Base-by-base conservation (phyloP, 2,797 vertebrate genomes). In the Phoeniculus purpureus region DNA sequence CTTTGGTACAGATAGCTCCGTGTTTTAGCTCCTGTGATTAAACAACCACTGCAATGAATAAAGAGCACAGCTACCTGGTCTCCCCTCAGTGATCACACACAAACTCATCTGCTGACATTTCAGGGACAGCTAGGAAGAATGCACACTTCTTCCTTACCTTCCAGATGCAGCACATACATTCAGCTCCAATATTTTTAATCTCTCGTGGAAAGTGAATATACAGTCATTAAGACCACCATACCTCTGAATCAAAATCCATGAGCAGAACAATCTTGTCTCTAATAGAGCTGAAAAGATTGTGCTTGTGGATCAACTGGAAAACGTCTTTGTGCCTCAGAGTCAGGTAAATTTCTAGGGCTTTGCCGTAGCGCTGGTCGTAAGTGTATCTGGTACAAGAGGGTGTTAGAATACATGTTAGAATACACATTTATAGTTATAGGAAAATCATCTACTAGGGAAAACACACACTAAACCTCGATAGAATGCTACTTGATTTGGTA, bases 231-330 rank as follows among this genome's bases (percentile, higher is more conserved):
- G 93, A 92, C 60, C 27, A 90, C 50, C 60, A 92, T 95, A 99
- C 99, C 98, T 99, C 99, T 93, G 98, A 99, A 96, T 99, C 99
- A 94, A 99, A 99, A 94, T 99, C 99, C 99, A 99, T 99, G 96
- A 99, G 98, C 65, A 99, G 97, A 40, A 99, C 98, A 54, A 99
- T 99, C 97, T 99, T 99, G 97, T 99, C 99, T 94, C 98, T 98
- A 93, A 99, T 99, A 84, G 99, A 98, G 87, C 98, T 98, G 97
- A 99, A 99, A 67, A 99, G 99, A 97, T 99, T 98, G 98, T 99
- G 99, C 96, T 99, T 99, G 97, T 99, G 99, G 96, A 99, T 99
- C 94, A 99, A 95, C 87, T 99, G 98, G 97, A 99, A 99, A 62
- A 99, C 99, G 0, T 99, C 99, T 96, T 99, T 99, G 96, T 99